phyloP scores from a whole-genome alignment of 1,140 invertebrate genomes.

The Heliconius eleuchia region DNA sequence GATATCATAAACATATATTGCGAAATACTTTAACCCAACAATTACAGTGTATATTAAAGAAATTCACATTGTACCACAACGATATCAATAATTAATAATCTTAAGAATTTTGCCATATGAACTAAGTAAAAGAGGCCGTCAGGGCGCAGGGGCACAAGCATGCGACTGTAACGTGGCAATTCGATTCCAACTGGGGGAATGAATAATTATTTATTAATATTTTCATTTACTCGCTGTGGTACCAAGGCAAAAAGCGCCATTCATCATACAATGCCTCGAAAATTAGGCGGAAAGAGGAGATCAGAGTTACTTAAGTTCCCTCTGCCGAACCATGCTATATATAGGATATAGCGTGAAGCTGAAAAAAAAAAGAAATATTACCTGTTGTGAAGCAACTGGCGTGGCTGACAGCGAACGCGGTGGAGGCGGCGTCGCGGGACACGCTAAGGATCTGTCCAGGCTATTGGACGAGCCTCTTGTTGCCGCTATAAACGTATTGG shows the following conservation, averaged over 20 bases:
- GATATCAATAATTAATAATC: no score
- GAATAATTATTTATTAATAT: no score
- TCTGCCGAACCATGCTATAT: neutral
- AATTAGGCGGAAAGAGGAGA: neutral
- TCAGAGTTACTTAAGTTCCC: neutral
- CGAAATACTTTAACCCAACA: no score
- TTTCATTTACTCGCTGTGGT: neutral
- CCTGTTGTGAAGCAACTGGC: slow-evolving; percentile 83
- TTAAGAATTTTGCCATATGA: no score
- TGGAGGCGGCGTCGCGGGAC: slow-evolving; percentile 85
- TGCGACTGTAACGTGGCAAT: no score
- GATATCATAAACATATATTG: no score
- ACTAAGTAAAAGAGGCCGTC: neutral
- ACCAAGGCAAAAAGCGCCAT: neutral
- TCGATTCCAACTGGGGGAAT: no score
- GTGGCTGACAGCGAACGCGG: slow-evolving; percentile 83
- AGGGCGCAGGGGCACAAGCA: neutral
- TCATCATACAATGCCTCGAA: neutral
- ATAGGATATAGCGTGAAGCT: neutral
- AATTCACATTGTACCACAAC: no score
- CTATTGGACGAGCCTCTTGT: slow-evolving; percentile 88
- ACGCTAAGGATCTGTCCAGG: slow-evolving; percentile 85
- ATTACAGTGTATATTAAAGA: no score
- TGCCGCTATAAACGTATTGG: slow-evolving; percentile 93
- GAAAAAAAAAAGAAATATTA: slow-evolving; percentile 31